These are phyloP conservation scores for Anthoptus insignis DNA, from an alignment of 2,888 invertebrate species.

Conservation along the genomic window DNA sequence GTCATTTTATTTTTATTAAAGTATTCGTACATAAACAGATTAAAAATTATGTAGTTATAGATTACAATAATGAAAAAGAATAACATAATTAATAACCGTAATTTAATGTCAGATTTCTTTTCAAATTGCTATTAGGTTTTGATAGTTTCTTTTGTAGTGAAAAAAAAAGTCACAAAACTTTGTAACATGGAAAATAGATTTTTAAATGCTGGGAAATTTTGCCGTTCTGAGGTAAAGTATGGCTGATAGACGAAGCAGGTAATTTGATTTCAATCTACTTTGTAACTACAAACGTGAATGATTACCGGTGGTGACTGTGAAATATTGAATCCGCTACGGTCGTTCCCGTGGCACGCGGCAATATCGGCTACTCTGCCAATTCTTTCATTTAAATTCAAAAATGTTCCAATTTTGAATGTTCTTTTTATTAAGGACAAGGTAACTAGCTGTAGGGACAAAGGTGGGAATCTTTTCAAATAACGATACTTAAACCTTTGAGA, in stretches of 20 bases:
- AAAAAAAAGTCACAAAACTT: too few species aligned
- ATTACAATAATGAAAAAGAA: not conserved
- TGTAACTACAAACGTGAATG: conserved; percentile 73
- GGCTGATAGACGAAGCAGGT: conserved; percentile 27
- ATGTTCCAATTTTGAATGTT: not conserved
- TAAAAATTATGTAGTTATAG: too few species aligned
- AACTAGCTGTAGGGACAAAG: too few species aligned
- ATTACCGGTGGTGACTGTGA: conserved; percentile 80
- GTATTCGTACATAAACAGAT: too few species aligned
- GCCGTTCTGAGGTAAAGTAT: conserved; percentile 25
- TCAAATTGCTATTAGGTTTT: too few species aligned
- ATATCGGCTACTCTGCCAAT: conserved; percentile 58
- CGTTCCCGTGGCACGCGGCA: conserved; percentile 70
- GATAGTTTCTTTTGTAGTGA: too few species aligned
- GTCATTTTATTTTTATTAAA: conserved; percentile 36
- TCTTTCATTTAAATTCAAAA: not conserved
- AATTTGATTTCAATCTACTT: conserved; percentile 68
- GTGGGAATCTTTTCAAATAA: too few species aligned
- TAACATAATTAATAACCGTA: not conserved
- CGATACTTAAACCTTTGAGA: too few species aligned
- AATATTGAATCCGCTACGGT: conserved; percentile 78
- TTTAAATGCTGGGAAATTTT: not conserved
- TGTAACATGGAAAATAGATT: not conserved
- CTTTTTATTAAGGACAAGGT: not conserved
- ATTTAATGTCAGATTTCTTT: too few species aligned